phyloP scores from a whole-genome alignment of 2,888 invertebrate genomes.

The Tetragonisca angustula region DNA sequence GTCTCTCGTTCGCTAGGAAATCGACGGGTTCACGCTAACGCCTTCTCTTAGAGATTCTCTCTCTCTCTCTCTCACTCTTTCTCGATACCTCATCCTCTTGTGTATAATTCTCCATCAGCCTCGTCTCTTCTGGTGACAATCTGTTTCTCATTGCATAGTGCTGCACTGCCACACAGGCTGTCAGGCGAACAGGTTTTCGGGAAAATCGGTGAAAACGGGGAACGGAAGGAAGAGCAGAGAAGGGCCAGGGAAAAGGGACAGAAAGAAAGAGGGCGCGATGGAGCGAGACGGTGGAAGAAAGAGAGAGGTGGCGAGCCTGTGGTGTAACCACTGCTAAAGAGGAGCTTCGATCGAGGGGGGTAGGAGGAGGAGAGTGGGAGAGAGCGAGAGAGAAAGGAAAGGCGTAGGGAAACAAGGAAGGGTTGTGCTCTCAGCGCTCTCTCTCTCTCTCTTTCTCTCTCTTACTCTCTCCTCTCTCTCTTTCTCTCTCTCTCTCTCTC shows the following conservation, averaged over 20 bases:
- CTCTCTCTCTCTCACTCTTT: neutral
- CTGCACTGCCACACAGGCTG: neutral
- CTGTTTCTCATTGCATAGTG: neutral
- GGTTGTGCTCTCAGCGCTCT: constrained; percentile 38
- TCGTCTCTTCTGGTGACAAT: neutral
- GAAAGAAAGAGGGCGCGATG: constrained; percentile 25
- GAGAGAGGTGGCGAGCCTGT: constrained; percentile 77
- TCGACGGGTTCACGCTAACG: neutral
- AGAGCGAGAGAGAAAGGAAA: constrained; percentile 54
- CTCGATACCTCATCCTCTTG: no score
- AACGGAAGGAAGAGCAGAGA: constrained; percentile 6
- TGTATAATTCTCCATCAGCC: no score
- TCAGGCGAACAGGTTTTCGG: constrained; percentile 8
- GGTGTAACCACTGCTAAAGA: constrained; percentile 83
- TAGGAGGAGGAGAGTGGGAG: constrained; percentile 57
- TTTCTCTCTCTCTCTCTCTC: constrained; percentile 6
- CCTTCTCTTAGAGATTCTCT: neutral
- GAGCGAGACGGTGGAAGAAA: constrained; percentile 15
- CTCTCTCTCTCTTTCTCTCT: constrained; percentile 48
- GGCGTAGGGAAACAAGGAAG: constrained; percentile 55
- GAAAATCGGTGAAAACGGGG: constrained; percentile 24
- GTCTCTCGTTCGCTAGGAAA: constrained; percentile 2
- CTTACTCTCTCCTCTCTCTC: constrained; percentile 4
- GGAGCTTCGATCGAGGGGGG: constrained; percentile 74
- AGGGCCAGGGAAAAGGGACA: constrained; percentile 4